Base-by-base conservation (phyloP, 2,113 vertebrate species). In the Protobothrops flavoviridis region DNA sequence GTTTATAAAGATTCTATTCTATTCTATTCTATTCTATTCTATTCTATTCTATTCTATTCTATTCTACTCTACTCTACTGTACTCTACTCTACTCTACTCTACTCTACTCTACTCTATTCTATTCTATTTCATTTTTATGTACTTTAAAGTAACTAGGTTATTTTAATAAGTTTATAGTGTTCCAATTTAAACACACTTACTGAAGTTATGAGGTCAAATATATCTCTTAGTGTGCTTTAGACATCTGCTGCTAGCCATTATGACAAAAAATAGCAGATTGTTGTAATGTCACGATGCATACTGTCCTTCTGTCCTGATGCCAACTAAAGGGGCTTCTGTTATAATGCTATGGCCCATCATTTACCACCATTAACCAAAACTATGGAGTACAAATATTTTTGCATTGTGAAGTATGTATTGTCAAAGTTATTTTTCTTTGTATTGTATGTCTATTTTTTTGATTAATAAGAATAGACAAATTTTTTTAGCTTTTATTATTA, bases 1-100 rank as follows among this genome's bases (percentile, higher is more conserved):
- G 59, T 95, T 95, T 96, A 48, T 94, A 90, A 92, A 93, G 85
- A 92, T 97, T 96, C 45, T 45, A 45, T 45, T 48, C 45, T 48
- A 48, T 48, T 48, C 43, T 45, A 45, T 45, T 45, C 43, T 4
- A 45, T 45, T 45, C 43, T 4, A 45, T 45, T 45, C 45, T 6
- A 48, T 48, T 48, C 45, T 6, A 7, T 48, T 95, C 55, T 10
- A 52, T 52, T 52, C 50, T 9, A 11, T 52, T 48, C 45, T 48
- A 5, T 6, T 48, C 45, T 45, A 45, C 96, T 45, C 45, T 45
- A 45, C 4, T 45, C 45, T 45, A 45, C 4, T 45, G 3, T 45
- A 45, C 4, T 48, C 48, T 48, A 48, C 8, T 48, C 48, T 48
- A 8, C 8, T 48, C 48, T 48, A 8, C 8, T 95, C 53, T 48